phyloP scores from a whole-genome alignment of 2,888 invertebrate genomes.

The Dinocampus coccinellae region DNA sequence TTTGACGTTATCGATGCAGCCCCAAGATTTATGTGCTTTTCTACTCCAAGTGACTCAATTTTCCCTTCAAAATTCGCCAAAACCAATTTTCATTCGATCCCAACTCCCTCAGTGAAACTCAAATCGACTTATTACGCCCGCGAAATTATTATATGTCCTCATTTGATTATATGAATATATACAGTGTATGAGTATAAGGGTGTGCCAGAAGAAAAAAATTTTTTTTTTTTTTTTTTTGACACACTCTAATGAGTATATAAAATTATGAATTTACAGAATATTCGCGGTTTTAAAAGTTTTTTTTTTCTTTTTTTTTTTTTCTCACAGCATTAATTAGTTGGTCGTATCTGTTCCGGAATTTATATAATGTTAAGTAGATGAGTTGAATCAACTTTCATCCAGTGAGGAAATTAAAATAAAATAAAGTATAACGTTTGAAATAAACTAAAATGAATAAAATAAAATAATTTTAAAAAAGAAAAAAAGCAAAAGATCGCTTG shows the following conservation, averaged over 20 bases:
- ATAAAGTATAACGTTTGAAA: slow-evolving; percentile 12
- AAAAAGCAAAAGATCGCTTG: slow-evolving; percentile 32
- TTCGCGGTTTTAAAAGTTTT: too few species aligned
- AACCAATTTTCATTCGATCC: slow-evolving; percentile 26
- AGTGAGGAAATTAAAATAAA: slow-evolving; percentile 22
- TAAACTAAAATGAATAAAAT: background rate
- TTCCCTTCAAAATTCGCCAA: slow-evolving; percentile 34
- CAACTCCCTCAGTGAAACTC: slow-evolving; percentile 15
- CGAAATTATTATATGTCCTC: background rate
- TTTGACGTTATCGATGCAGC: slow-evolving; percentile 50
- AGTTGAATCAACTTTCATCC: slow-evolving; percentile 38
- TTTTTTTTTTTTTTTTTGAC: too few species aligned
- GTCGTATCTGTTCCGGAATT: slow-evolving; percentile 18
- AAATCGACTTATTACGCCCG: slow-evolving; percentile 21
- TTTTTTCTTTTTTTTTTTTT: background rate
- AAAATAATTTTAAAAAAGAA: slow-evolving; percentile 32
- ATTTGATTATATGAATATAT: background rate
- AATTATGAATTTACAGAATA: too few species aligned
- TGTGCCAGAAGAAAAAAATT: too few species aligned
- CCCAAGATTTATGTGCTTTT: slow-evolving; percentile 16
- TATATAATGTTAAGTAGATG: slow-evolving; percentile 42
- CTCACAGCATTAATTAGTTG: slow-evolving; percentile 21
- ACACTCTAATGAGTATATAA: too few species aligned
- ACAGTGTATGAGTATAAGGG: background rate
- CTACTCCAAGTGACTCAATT: slow-evolving; percentile 29